phyloP scores from a whole-genome alignment of 2,888 invertebrate genomes.

The Chymomyza fuscimana region DNA sequence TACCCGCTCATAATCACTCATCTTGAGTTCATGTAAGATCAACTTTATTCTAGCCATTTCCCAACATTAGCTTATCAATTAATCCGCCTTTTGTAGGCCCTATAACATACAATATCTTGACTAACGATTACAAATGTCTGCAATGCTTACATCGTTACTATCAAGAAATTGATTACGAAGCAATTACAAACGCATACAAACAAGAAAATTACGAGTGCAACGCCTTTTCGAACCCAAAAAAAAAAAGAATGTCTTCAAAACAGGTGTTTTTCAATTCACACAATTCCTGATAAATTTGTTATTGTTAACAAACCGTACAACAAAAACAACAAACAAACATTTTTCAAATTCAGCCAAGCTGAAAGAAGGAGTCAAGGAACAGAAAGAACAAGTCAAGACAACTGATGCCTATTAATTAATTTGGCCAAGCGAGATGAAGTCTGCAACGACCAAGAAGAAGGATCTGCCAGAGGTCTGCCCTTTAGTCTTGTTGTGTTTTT shows the following conservation, averaged over 20 bases:
- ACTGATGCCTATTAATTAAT: constrained; percentile 66
- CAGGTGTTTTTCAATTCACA: constrained; percentile 67
- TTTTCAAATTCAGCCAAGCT: constrained; percentile 51
- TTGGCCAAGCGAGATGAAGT: constrained; percentile 40
- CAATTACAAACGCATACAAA: constrained; percentile 13
- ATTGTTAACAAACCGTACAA: constrained; percentile 26
- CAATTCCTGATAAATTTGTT: constrained; percentile 63
- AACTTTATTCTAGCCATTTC: background rate
- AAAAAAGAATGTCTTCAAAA: constrained; percentile 23
- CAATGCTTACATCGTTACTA: background rate
- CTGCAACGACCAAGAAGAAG: background rate
- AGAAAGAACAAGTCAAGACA: background rate
- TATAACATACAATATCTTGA: background rate
- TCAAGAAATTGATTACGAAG: constrained; percentile 29
- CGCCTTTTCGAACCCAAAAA: constrained; percentile 41
- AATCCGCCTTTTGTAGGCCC: background rate
- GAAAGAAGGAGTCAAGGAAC: background rate
- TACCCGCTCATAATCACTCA: background rate
- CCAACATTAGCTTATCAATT: background rate
- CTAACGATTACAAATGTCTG: constrained; percentile 4
- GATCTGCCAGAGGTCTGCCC: background rate
- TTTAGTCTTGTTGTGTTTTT: constrained; percentile 32
- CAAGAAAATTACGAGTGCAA: constrained; percentile 51
- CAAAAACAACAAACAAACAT: constrained; percentile 57
- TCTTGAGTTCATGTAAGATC: background rate